A percentile compares a stretch with the other conserved stretches of the same genome.
Evolutionary conservation across 2,113 vertebrate genomes (phyloP).

Genomic region (Rhynchomys soricoides): DNA sequence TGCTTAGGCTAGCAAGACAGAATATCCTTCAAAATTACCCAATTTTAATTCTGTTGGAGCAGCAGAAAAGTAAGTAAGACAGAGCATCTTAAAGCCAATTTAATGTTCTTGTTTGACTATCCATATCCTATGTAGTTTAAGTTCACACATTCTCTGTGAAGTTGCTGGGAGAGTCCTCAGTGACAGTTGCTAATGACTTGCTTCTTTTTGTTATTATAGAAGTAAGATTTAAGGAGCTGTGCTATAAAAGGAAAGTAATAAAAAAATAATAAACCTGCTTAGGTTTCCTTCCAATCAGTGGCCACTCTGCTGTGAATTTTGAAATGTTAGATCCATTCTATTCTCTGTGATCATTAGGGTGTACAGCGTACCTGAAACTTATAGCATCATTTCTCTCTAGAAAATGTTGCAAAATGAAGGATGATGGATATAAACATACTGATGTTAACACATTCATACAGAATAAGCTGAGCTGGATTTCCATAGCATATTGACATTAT

Average conservation of each 20-base stretch:
- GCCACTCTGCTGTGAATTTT: neutral
- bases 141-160: constrained; percentile 54
- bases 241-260: constrained; percentile 10
- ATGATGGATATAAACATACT: neutral
- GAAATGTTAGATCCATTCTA: neutral
- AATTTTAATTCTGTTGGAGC: neutral
- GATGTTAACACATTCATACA: neutral
- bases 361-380: neutral
- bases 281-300: neutral
- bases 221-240: neutral
- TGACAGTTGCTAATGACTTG: constrained; percentile 35
- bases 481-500: neutral
- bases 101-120: constrained; percentile 53
- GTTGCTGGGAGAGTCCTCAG: constrained; percentile 57
- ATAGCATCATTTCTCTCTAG: neutral
- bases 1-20: neutral
- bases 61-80: neutral
- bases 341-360: neutral
- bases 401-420: neutral
- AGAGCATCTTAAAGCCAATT: constrained; percentile 68
- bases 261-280: neutral
- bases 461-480: neutral
- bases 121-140: constrained; percentile 5
- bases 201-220: neutral
- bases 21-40: neutral